Percentiles rank a stretch among this genome's conserved stretches.
Evolutionary conservation across 92 coral and sea anemone species (phyloP).

Genomic region (Epizoanthus fatuus): DNA sequence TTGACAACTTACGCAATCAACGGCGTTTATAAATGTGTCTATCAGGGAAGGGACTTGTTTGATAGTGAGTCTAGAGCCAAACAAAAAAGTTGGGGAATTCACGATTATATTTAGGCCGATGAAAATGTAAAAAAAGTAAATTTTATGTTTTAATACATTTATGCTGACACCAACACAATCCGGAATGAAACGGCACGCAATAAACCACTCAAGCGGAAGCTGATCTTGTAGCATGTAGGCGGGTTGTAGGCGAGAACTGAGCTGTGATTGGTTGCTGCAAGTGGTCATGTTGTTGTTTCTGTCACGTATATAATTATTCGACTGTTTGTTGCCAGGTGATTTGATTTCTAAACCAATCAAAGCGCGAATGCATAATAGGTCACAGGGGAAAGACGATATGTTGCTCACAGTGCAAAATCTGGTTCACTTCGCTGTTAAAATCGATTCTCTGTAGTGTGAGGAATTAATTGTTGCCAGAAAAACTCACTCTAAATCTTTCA

Average conservation of each 20-base stretch:
- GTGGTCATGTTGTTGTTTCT: slow-evolving; percentile 55
- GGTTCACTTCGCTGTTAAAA: slow-evolving; percentile 70
- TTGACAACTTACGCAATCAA: slow-evolving; percentile 17
- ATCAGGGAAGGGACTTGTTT: not conserved
- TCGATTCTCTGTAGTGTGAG: slow-evolving; percentile 42
- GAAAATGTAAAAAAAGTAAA: not conserved
- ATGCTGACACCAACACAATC: not conserved
- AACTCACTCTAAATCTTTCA: slow-evolving; percentile 33
- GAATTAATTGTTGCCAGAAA: slow-evolving; percentile 21
- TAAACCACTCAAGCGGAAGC: slow-evolving; percentile 42
- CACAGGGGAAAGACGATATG: slow-evolving; percentile 59
- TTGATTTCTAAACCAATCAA: slow-evolving; percentile 87
- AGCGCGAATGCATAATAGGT: slow-evolving; percentile 54
- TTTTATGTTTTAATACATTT: not conserved
- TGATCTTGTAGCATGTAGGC: slow-evolving; percentile 52
- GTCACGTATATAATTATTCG: slow-evolving; percentile 45
- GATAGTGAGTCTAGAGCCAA: no score
- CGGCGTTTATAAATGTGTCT: not conserved
- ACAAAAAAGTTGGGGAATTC: no score
- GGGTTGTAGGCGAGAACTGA: slow-evolving; percentile 68
- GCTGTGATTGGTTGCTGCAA: slow-evolving; percentile 60
- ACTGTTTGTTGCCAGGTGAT: slow-evolving; percentile 84
- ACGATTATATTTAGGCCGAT: not conserved
- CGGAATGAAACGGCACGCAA: slow-evolving; percentile 18
- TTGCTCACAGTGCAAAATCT: slow-evolving; percentile 36